Percentiles rank a stretch among this genome's conserved stretches.
These are phyloP conservation scores for Octodonta nipae DNA, from an alignment of 2,888 invertebrate genomes.

Conservation along the genomic window DNA sequence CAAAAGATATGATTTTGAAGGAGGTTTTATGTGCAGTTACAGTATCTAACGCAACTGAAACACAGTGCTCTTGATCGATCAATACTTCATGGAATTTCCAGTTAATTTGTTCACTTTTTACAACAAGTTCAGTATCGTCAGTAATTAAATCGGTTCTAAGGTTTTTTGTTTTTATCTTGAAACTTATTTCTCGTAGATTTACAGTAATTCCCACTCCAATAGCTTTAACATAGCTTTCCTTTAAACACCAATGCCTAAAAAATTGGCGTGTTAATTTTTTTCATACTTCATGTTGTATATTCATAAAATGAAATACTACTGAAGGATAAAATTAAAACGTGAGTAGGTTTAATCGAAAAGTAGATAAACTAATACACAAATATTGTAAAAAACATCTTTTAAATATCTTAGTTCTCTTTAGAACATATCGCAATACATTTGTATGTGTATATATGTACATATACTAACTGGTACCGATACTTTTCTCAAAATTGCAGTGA, in stretches of 20 bases:
- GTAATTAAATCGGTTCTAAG: conserved; percentile 38
- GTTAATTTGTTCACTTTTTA: conserved; percentile 43
- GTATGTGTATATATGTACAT: no score
- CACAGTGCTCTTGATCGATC: conserved; percentile 61
- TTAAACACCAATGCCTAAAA: conserved; percentile 73
- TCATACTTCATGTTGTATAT: no score
- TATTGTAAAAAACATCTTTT: no score
- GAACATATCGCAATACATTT: no score
- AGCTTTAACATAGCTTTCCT: conserved; percentile 90
- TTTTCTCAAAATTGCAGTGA: no score
- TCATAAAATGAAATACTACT: no score
- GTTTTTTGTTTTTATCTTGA: conserved; percentile 46
- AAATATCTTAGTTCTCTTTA: no score
- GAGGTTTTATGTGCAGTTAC: conserved; percentile 13
- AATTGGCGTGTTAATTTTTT: no score
- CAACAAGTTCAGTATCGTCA: conserved; percentile 52
- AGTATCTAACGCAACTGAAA: conserved; percentile 53
- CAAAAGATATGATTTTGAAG: conserved; percentile 46
- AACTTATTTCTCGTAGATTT: conserved; percentile 63
- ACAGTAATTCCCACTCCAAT: conserved; percentile 72
- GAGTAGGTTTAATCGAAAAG: no score
- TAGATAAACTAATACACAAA: no score
- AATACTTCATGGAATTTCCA: conserved; percentile 80
- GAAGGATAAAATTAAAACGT: no score
- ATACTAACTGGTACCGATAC: no score